Evolutionary conservation across 2,113 vertebrate species (phyloP), one percentile per base, ranked within the genome.

Genomic region (Eulacestoma nigropectus): DNA sequence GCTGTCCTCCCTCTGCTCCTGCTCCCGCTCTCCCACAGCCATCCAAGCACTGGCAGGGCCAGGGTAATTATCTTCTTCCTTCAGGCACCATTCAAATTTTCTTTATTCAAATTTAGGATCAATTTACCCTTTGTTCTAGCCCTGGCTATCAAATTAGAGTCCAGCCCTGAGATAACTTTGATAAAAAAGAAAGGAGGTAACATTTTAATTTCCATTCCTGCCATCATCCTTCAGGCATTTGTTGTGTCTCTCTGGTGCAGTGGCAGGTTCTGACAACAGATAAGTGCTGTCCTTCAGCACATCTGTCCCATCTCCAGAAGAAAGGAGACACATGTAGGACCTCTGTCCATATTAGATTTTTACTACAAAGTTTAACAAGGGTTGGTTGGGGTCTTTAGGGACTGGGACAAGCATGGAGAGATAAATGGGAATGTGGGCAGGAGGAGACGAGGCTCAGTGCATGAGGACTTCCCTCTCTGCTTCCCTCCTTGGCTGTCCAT

Each of bases 91-190:
- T 97, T 97, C 96, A 97, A 84, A 97, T 96, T 84, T 90, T 77
- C 65, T 94, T 55, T 96, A 97, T 96, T 94, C 95, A 97, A 97
- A 97, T 97, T 37, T 60, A 52, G 57, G 59, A 77, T 94, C 72
- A 95, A 39, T n/a, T 89, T 86, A 84, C 75, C 33, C 82, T 96
- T 97, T 96, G 95, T 95, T 95, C 86, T 79, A 81, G 60, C n/a
- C 62, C 49, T 68, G 56, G 52, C 79, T 93, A 56, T 63, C 76
- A 69, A 81, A 92, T 67, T 55, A 49, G 72, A 94, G 72, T 77
- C 79, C 70, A 84, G 53, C 56, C 76, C 80, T 87, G 16, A 53
- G 47, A 67, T 89, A 91, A 78, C 17, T 67, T 49, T 63, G 84
- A 91, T 89, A 84, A 75, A 80, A 92, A 74, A 52, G 72, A 84